Conservation (phyloP, 1,140 invertebrate genomes). For the Ylistrum balloti region DNA sequence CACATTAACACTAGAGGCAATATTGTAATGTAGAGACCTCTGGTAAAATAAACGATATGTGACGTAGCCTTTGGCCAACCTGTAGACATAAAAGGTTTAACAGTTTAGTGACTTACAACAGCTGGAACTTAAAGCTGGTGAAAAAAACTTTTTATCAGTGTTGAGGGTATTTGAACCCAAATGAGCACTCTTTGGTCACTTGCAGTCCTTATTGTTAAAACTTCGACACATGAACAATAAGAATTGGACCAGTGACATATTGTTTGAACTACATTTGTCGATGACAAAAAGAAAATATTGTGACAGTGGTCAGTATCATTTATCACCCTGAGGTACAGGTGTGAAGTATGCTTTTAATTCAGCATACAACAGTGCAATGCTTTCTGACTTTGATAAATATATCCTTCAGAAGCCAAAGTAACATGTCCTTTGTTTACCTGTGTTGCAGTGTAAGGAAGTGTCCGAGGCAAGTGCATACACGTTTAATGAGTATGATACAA, state of each 20-base stretch:
- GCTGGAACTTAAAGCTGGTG: neutral
- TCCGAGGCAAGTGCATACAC: conserved; percentile 70
- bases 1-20: neutral
- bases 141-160: neutral
- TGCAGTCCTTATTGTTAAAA: neutral
- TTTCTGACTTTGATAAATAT: too few species aligned
- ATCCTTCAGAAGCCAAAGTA: too few species aligned
- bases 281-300: too few species aligned
- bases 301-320: too few species aligned
- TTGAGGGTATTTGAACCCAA: too few species aligned
- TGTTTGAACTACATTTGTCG: too few species aligned
- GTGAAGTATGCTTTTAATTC: too few species aligned
- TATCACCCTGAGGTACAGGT: too few species aligned
- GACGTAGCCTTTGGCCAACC: neutral
- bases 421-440: neutral
- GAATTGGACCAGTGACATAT: too few species aligned
- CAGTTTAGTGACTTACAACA: neutral
- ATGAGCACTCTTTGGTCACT: neutral
- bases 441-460: conserved; percentile 52
- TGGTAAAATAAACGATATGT: conserved; percentile 29
- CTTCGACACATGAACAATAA: neutral
- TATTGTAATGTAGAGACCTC: neutral
- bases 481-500: conserved; percentile 71
- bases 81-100: conserved; percentile 12
- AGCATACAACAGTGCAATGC: too few species aligned